A percentile compares a stretch with the other conserved stretches of the same genome.
Evolutionary conservation across 2,113 vertebrate species (phyloP).

Genomic region (human): GRCh38 chr20:13345001-13345500

Average conservation of each 20-base stretch:
- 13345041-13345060: background rate
- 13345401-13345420: background rate
- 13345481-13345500: background rate
- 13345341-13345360: background rate
- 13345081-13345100: background rate
- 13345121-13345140: background rate
- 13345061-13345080: background rate
- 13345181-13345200: background rate
- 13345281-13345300: background rate
- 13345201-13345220: background rate
- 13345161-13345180: background rate
- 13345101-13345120: background rate
- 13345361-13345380: too few relatives aligned
- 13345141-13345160: background rate
- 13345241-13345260: background rate
- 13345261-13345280: background rate
- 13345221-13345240: background rate
- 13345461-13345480: background rate
- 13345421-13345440: too few relatives aligned
- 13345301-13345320: background rate
- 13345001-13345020: background rate
- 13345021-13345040: fast-evolving
- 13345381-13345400: background rate
- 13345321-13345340: background rate
- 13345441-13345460: background rate